These are phyloP conservation scores for Camelus bactrianus DNA, from an alignment of 2,113 vertebrate genomes.

Conservation along the genomic window DNA sequence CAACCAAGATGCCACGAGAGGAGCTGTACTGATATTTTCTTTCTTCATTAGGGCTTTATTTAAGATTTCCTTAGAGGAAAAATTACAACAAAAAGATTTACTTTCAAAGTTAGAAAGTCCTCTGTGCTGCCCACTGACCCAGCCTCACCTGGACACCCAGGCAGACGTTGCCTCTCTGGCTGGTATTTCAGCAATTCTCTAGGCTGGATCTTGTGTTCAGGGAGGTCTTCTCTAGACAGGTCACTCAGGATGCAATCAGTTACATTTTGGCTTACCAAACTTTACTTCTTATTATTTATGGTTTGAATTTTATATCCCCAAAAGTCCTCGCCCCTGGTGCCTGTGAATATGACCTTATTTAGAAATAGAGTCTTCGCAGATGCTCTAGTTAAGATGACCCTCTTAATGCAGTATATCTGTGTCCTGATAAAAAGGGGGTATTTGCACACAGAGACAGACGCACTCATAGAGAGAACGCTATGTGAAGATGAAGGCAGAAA, in stretches of 20 bases:
- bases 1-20: background rate
- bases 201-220: background rate
- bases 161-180: background rate
- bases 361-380: background rate
- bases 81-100: background rate
- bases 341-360: background rate
- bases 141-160: rapidly evolving
- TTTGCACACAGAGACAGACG: background rate
- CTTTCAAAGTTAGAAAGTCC: background rate
- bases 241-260: background rate
- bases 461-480: background rate
- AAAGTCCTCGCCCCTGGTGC: background rate
- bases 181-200: background rate
- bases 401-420: background rate
- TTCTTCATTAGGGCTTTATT: background rate
- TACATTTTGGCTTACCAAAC: background rate
- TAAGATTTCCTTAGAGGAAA: background rate
- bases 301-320: background rate
- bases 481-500: background rate
- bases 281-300: background rate
- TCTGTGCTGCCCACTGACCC: too few species aligned
- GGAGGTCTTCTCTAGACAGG: background rate
- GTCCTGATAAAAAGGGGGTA: background rate
- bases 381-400: background rate
- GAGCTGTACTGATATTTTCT: background rate